Evolutionary conservation across 2,888 invertebrate species (phyloP).

Genomic region (Pristionchus entomophagus): DNA sequence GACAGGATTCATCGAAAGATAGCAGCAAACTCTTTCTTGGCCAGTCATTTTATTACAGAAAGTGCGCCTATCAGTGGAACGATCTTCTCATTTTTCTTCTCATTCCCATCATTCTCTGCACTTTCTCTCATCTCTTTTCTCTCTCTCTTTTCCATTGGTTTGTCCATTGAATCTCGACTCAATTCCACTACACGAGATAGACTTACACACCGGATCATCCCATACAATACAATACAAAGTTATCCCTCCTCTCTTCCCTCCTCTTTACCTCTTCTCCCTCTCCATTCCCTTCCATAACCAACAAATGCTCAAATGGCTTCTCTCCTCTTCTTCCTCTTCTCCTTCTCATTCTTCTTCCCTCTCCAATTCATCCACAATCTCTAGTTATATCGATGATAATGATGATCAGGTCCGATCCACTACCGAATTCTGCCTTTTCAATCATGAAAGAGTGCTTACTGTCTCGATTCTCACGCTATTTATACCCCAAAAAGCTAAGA

Average conservation of each 20-base stretch:
- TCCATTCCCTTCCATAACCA: conserved; percentile 5
- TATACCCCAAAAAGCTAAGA: too few species aligned
- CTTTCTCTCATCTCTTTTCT: not conserved
- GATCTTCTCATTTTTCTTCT: not conserved
- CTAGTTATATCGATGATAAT: conserved; percentile 32
- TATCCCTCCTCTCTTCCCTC: not conserved
- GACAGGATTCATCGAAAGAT: conserved; percentile 46
- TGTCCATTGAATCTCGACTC: conserved; percentile 29
- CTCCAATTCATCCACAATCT: conserved; percentile 10
- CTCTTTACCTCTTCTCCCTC: not conserved
- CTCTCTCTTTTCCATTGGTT: not conserved
- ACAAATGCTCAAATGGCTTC: conserved; percentile 43
- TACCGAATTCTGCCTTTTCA: too few species aligned
- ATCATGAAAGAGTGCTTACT: too few species aligned
- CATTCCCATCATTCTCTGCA: not conserved
- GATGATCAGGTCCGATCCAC: conserved; percentile 29
- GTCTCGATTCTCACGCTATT: too few species aligned
- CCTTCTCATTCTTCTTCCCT: not conserved
- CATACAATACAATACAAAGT: conserved; percentile 27
- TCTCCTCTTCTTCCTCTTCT: conserved; percentile 17
- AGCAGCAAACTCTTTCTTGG: conserved; percentile 42
- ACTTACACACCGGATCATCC: conserved; percentile 37
- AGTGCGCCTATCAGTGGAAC: not conserved
- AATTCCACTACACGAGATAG: conserved; percentile 30
- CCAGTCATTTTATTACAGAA: not conserved